A percentile compares a stretch with the other conserved stretches of the same genome.
Conservation (phyloP, 2,113 vertebrate species). For the Vombatus ursinus region DNA sequence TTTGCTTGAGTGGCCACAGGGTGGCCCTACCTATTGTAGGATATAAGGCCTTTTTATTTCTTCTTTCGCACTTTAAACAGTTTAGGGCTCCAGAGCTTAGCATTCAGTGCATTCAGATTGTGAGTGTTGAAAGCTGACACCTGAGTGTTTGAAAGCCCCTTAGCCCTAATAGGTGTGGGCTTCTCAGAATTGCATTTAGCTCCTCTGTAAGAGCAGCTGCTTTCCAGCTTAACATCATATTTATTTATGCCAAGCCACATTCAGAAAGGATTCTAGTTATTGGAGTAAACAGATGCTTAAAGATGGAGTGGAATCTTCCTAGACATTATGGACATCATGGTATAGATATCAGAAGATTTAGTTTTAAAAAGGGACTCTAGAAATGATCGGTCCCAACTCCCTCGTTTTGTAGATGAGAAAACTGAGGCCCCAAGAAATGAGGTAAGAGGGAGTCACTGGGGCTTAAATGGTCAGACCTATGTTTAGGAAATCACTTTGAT, state of each 20-base stretch:
- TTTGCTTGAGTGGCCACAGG: constrained; percentile 41
- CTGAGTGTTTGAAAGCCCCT: background rate
- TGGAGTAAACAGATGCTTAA: background rate
- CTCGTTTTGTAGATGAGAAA: background rate
- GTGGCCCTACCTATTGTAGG: constrained; percentile 2
- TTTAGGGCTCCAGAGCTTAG: background rate
- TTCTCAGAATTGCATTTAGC: background rate
- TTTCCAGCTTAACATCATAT: constrained; percentile 23
- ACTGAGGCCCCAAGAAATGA: background rate
- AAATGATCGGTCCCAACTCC: background rate
- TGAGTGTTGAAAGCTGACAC: background rate
- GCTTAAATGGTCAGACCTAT: background rate
- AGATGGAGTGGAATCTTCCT: background rate
- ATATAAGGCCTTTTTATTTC: background rate
- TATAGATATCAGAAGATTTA: background rate
- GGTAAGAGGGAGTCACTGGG: background rate
- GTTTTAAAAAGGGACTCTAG: background rate
- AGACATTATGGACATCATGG: background rate
- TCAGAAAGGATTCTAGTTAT: constrained; percentile 37
- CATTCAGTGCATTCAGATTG: background rate
- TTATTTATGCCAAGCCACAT: constrained; percentile 11
- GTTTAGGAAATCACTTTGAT: background rate
- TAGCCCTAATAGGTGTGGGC: constrained; percentile 2
- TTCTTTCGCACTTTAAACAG: background rate
- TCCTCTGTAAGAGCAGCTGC: background rate